Base-by-base conservation (phyloP, 2,113 vertebrate species). In the Thermophis baileyi region DNA sequence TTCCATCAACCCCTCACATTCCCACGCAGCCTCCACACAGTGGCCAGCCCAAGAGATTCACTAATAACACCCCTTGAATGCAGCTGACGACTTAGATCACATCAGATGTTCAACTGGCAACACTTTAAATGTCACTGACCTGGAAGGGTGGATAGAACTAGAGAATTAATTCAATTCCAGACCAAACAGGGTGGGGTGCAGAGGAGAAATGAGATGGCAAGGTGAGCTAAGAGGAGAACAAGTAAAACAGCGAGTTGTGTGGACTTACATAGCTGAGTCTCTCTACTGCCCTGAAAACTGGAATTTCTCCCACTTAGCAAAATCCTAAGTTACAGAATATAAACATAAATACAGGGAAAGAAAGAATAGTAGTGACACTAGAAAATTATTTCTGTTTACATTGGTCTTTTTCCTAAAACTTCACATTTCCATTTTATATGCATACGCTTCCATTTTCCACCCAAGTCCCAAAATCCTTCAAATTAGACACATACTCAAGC, bases 81-180 rank as follows among this genome's bases (percentile, higher is more conserved):
- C 88, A 93, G 90, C 94, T 94, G 94, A 94, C 94, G 93, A 91
- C 87, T 94, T 63, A 63, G 92, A 94, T 94, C 91, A 94, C 85
- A 51, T 94, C 94, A 94, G 81, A 93, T 93, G 92, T 87, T 93
- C 92, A 93, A 93, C 89, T 44, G 47, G 92, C 81, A 47, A 93
- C 89, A 57, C 81, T 93, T 90, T 87, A 93, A 93, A 89, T 90
- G 92, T 91, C 55, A 53, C 90, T 93, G 93, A 93, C 93, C 93
- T 91, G 35, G 92, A 94, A 93, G 92, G 92, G 90, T 69, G 90
- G 94, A 94, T 94, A 85, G 90, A 91, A 90, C 90, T 69, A 87
- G 92, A 94, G 93, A 93, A 94, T 93, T 94, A 94, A 91, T 92
- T 94, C 92, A 93, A 93, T 93, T 94, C 93, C 69, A 90, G 91